These are phyloP conservation scores for Eidolon helvum DNA, from an alignment of 2,113 vertebrate species.

Conservation along the genomic window DNA sequence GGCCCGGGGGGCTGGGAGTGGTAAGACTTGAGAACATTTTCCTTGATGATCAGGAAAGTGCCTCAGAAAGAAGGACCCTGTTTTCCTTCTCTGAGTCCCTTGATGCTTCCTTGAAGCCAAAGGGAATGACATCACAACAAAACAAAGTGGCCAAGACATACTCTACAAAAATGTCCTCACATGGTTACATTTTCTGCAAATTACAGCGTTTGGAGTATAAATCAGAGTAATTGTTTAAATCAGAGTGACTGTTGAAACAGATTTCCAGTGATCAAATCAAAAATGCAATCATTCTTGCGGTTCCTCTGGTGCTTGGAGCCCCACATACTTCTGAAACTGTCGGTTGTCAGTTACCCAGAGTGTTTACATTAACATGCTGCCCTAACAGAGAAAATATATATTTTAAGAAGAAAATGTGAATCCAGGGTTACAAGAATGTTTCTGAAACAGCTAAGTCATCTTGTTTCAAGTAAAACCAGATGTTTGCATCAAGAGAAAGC, in stretches of 20 bases:
- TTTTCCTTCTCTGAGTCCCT: slow-evolving; percentile 77
- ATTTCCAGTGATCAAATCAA: slow-evolving; percentile 90
- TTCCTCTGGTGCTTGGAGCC: slow-evolving; percentile 84
- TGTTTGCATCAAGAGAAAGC: slow-evolving; percentile 90
- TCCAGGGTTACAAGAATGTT: slow-evolving; percentile 88
- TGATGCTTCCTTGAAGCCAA: slow-evolving; percentile 82
- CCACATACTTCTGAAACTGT: slow-evolving; percentile 86
- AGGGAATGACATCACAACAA: slow-evolving; percentile 87
- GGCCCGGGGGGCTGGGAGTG: slow-evolving; percentile 16
- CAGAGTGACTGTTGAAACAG: slow-evolving; percentile 89
- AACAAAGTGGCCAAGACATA: slow-evolving; percentile 86
- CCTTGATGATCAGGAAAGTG: slow-evolving; percentile 47
- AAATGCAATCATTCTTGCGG: slow-evolving; percentile 88
- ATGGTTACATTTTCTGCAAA: slow-evolving; percentile 90
- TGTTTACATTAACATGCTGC: slow-evolving; percentile 89
- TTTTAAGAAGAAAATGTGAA: slow-evolving; percentile 89
- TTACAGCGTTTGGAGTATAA: slow-evolving; percentile 88
- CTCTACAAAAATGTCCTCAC: slow-evolving; percentile 86
- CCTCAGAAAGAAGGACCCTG: slow-evolving; percentile 75
- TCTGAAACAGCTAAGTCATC: slow-evolving; percentile 90
- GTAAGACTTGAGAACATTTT: slow-evolving; percentile 51
- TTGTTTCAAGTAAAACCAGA: slow-evolving; percentile 92
- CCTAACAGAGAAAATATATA: slow-evolving; percentile 88
- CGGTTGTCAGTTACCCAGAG: slow-evolving; percentile 86
- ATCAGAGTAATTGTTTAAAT: slow-evolving; percentile 90